These are phyloP conservation scores for Panagrolaimus sp. DNA, from an alignment of 1,140 invertebrate genomes.

Conservation along the genomic window DNA sequence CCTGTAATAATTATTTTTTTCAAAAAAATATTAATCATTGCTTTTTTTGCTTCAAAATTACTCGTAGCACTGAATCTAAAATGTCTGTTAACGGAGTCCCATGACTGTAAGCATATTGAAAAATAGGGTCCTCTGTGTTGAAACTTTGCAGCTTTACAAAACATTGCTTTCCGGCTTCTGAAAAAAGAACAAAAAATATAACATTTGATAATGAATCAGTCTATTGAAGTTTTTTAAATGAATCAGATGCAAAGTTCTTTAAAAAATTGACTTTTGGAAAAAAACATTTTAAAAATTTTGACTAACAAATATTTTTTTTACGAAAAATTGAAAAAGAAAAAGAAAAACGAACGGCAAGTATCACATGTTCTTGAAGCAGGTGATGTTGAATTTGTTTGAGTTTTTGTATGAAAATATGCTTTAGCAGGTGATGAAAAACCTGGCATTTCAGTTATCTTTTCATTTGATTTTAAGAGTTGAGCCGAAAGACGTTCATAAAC, in stretches of 20 bases:
- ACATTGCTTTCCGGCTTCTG: conserved; percentile 35
- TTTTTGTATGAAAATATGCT: not conserved
- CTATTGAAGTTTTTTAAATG: too few species aligned
- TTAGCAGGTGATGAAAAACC: not conserved
- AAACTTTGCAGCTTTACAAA: conserved; percentile 32
- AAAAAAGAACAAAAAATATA: conserved; percentile 22
- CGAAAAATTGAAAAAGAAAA: not conserved
- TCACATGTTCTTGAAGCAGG: not conserved
- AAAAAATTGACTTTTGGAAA: too few species aligned
- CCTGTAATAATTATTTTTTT: conserved; percentile 24
- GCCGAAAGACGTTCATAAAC: not conserved
- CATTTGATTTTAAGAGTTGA: too few species aligned
- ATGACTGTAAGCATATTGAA: conserved; percentile 43
- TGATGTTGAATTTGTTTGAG: not conserved
- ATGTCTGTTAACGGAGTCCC: conserved; percentile 34
- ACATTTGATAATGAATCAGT: not conserved
- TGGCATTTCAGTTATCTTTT: too few species aligned
- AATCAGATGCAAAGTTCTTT: too few species aligned
- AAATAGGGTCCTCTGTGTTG: conserved; percentile 35
- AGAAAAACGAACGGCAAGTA: conserved; percentile 14
- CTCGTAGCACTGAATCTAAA: conserved; percentile 31
- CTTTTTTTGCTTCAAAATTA: conserved; percentile 1
- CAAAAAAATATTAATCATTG: not conserved
- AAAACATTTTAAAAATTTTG: too few species aligned
- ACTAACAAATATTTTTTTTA: too few species aligned